These are phyloP conservation scores for Sitta carolinensis DNA, from an alignment of 2,797 vertebrate genomes.

Conservation along the genomic window DNA sequence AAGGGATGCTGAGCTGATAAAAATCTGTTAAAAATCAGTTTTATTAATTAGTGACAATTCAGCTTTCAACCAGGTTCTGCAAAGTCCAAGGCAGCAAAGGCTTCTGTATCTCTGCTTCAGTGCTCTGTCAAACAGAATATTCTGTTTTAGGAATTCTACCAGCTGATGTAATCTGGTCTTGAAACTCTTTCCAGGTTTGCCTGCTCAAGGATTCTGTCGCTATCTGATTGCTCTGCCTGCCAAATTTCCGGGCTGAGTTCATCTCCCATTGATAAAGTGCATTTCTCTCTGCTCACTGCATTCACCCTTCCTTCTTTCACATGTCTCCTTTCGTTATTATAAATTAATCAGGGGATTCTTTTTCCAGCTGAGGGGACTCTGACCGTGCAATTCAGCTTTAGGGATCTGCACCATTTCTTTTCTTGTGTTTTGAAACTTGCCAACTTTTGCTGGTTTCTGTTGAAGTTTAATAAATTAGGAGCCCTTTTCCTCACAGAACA, in stretches of 20 bases:
- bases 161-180: slow-evolving; percentile 26
- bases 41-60: neutral
- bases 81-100: neutral
- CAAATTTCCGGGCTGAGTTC: slow-evolving; percentile 50
- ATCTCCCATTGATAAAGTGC: slow-evolving; percentile 28
- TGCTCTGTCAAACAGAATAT: slow-evolving; percentile 8
- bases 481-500: neutral
- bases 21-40: neutral
- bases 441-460: neutral
- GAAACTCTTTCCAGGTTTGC: slow-evolving; percentile 43
- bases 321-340: neutral
- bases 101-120: neutral
- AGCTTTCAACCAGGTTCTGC: neutral
- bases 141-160: slow-evolving; percentile 16
- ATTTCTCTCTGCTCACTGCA: neutral
- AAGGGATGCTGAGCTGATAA: neutral
- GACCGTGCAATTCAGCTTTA: neutral
- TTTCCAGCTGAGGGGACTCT: neutral
- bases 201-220: slow-evolving; percentile 22
- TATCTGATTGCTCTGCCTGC: slow-evolving; percentile 54
- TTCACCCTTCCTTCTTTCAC: neutral
- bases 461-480: neutral
- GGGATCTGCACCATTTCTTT: neutral
- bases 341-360: neutral
- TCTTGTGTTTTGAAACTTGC: neutral